Evolutionary conservation across 2,113 vertebrate genomes (phyloP).

Genomic region (Pteropus alecto): DNA sequence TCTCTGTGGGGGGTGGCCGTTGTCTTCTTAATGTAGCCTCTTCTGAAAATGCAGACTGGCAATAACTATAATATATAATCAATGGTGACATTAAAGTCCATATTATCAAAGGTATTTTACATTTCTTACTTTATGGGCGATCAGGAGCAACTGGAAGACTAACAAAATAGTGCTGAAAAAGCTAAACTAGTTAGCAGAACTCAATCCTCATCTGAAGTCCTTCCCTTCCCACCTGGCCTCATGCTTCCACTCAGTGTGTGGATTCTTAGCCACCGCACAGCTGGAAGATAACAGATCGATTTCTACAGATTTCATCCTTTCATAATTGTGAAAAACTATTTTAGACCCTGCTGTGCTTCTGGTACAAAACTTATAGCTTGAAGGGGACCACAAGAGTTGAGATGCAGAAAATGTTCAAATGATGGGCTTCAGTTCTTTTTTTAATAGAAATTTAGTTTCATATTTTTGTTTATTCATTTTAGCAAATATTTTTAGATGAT

Average conservation of each 20-base stretch:
- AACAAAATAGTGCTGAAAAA: constrained; percentile 3
- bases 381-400: neutral
- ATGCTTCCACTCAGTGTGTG: neutral
- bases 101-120: neutral
- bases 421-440: neutral
- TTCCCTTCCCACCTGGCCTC: neutral
- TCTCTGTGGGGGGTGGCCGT: neutral
- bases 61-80: neutral
- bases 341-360: constrained; percentile 17
- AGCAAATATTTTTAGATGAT: constrained; percentile 13
- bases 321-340: constrained; percentile 45
- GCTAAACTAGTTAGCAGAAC: neutral
- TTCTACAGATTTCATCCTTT: neutral
- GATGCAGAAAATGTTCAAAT: constrained; percentile 31
- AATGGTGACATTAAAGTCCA: neutral
- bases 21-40: neutral
- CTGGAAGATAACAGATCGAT: constrained; percentile 11
- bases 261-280: neutral
- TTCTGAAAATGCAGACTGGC: neutral
- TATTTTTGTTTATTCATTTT: neutral
- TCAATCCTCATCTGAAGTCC: neutral
- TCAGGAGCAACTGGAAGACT: constrained; percentile 5
- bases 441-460: neutral
- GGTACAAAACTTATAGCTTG: neutral
- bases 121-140: neutral